Base-by-base conservation (phyloP, 1,140 invertebrate genomes). In the Callitettix versicolor region DNA sequence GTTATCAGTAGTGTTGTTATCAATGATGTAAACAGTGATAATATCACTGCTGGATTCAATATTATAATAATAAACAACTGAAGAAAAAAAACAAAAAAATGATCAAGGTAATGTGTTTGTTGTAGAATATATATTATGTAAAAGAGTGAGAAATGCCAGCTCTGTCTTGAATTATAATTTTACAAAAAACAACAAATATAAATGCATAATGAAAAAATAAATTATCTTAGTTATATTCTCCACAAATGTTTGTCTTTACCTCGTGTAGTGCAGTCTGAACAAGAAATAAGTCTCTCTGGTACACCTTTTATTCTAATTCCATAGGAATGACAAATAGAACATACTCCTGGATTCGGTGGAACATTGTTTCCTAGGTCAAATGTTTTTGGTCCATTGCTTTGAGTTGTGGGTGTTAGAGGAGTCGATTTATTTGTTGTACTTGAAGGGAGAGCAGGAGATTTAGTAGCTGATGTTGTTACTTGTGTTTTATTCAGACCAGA, bases 231-330 rank as follows among this genome's bases (percentile, higher is more conserved):
- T n/a, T n/a, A n/a, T n/a, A n/a, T n/a, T n/a, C n/a, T n/a, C n/a
- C n/a, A n/a, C n/a, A n/a, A 53, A 33, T 30, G 26, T 49, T 48
- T 53, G 6, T 51, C 54, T 17, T 68, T 72, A 85, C 84, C 83
- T 79, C 85, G 84, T 54, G 84, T 83, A 51, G 80, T 84, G 60
- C 88, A 91, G 67, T 88, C 85, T 48, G 82, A 72, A 67, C 88
- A 91, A 56, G 81, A 75, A 1, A 90, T 75, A 36, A 90, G 73
- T 44, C 75, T 75, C 64, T 88, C 87, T 61, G 70, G 72, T 18
- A 76, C 74, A 0, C 78, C 79, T 59, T 74, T 69, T 11, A 51
- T 30, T 22, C 55, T 49, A 15, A 41, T 43, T 2, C 52, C 59
- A 30, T 52, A 58, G 30, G 50, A 56, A 42, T 52, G 42, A 22